phyloP scores from a whole-genome alignment of 2,888 invertebrate genomes.

The Orchesella flavescens region DNA sequence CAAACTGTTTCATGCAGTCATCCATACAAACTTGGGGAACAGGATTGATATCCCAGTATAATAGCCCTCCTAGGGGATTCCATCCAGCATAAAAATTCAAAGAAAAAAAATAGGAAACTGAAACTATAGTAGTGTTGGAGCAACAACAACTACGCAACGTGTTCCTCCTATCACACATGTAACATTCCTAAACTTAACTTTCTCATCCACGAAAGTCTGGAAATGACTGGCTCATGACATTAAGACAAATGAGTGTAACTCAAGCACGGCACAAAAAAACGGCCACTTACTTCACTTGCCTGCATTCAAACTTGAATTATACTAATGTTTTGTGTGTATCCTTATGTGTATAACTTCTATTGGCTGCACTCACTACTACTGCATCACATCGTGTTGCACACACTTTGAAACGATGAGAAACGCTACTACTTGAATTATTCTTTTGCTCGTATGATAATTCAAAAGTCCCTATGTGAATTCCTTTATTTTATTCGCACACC shows the following conservation, averaged over 20 bases:
- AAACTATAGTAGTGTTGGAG: not conserved
- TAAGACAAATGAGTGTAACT: slow-evolving; percentile 51
- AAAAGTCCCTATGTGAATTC: slow-evolving; percentile 37
- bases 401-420: not conserved
- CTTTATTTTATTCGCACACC: slow-evolving; percentile 29
- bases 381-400: slow-evolving; percentile 4
- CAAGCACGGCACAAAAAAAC: slow-evolving; percentile 34
- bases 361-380: no score
- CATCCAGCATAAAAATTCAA: slow-evolving; percentile 12
- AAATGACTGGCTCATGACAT: slow-evolving; percentile 56
- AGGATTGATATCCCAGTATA: slow-evolving; percentile 8
- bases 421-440: not conserved
- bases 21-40: not conserved
- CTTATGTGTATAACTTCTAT: not conserved
- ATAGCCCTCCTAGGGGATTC: slow-evolving; percentile 12
- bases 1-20: not conserved
- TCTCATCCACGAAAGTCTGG: slow-evolving; percentile 41
- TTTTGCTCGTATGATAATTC: slow-evolving; percentile 36
- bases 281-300: slow-evolving; percentile 29
- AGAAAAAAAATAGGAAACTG: no score
- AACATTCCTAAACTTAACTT: slow-evolving; percentile 8
- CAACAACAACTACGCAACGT: slow-evolving; percentile 13
- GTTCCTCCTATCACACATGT: not conserved
- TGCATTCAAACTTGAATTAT: not conserved
- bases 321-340: not conserved